Base-by-base conservation (phyloP, 2,113 vertebrate species). In the Calyptommatus sinebrachiatus region DNA sequence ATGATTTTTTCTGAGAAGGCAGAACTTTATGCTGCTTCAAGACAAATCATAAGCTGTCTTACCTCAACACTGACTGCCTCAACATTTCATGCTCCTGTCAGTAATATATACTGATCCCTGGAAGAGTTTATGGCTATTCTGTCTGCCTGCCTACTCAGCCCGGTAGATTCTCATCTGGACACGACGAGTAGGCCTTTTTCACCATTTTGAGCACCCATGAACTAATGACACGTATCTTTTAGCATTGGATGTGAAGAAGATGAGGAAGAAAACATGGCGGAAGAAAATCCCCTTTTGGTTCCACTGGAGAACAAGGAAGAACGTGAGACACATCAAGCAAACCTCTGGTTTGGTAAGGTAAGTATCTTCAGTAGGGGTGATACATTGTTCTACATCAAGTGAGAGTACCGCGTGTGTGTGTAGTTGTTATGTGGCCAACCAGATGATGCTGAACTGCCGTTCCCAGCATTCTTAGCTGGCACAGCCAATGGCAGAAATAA, bases 341-440 rank as follows among this genome's bases (percentile, higher is more conserved):
- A 73, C 90, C 84, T 99, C 85, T 99, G 98, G 98, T 99, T 99
- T 12, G 97, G 96, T 83, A 99, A 99, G 95, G 98, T 97, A 86
- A 78, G 88, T 73, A 62, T 45, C 5, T 0, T 5, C 35, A 57
- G 53, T 21, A 46, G 22, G 20, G 20, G 7, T 4, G n/a, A 29
- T 9, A 21, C 18, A 9, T 72, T 21, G 16, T 45, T 66, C 29
- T 18, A 10, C 26, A 7, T 28, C 29, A 28, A 26, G 5, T 31
- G 11, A 22, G 24, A 1, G 10, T 8, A 10, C 18, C 3, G 65
- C 14, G 3, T 1, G 26, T 8, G 20, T 16, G 20, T 21, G 18
- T 76, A 3, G 60, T 24, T 28, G 45, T 45, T n/a, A n/a, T 28
- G 2, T 66, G 9, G 63, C 63, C 63, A n/a, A 1, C 63, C 11